These are phyloP conservation scores for Palythoa grandis DNA, from an alignment of 92 coral and sea anemone species.

Conservation along the genomic window DNA sequence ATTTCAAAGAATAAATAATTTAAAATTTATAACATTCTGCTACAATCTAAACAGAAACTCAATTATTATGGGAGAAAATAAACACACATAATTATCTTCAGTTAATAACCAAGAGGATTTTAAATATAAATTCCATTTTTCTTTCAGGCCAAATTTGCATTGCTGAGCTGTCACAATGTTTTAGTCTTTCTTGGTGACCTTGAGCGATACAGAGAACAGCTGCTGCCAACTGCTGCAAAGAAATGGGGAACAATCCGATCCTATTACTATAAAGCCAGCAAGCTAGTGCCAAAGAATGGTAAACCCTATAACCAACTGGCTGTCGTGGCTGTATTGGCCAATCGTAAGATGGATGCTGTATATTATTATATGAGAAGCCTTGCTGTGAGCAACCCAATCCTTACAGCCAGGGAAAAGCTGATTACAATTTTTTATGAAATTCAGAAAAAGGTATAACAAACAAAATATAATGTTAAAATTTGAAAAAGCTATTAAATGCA, in stretches of 20 bases:
- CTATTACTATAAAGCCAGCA: constrained; percentile 91
- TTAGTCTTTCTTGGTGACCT: constrained; percentile 96
- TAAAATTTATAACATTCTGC: too few species aligned
- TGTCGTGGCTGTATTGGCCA: constrained; percentile 95
- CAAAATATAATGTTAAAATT: not conserved
- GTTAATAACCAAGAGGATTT: not conserved
- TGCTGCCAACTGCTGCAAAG: constrained; percentile 54
- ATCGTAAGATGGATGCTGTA: constrained; percentile 93
- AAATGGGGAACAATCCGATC: constrained; percentile 88
- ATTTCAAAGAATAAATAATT: too few species aligned
- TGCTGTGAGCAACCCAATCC: constrained; percentile 83
- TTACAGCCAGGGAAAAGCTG: constrained; percentile 91
- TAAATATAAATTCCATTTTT: not conserved
- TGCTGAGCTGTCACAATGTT: constrained; percentile 84
- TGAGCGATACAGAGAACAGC: constrained; percentile 84
- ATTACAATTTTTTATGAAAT: constrained; percentile 88
- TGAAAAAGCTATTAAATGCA: not conserved
- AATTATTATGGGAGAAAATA: too few species aligned
- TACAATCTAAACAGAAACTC: too few species aligned
- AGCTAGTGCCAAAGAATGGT: constrained; percentile 95
- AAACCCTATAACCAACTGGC: constrained; percentile 97
- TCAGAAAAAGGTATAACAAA: constrained; percentile 80
- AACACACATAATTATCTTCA: too few species aligned
- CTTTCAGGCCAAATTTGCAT: constrained; percentile 87
- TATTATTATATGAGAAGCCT: constrained; percentile 90